Conservation (phyloP, 2,888 invertebrate genomes). For the Tachina lurida region DNA sequence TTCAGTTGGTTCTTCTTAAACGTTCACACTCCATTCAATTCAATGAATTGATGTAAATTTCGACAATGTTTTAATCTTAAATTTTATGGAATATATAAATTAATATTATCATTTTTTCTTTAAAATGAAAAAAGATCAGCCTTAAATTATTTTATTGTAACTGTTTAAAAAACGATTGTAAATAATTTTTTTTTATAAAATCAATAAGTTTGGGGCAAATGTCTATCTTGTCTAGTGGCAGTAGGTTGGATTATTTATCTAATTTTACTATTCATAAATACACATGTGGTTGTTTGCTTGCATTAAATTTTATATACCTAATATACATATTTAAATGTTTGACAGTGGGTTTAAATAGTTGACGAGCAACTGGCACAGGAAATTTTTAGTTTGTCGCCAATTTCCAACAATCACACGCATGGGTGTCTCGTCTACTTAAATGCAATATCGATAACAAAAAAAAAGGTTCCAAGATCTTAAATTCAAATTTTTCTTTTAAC, state of each 20-base stretch:
- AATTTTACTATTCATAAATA: conserved; percentile 56
- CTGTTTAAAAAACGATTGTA: conserved; percentile 31
- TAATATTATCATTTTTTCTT: conserved; percentile 9
- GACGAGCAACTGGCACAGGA: conserved; percentile 56
- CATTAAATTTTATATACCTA: conserved; percentile 22
- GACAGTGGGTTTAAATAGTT: conserved; percentile 65
- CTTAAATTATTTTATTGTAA: conserved; percentile 31
- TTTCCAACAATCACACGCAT: conserved; percentile 9
- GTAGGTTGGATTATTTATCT: conserved; percentile 61
- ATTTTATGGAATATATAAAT: conserved; percentile 2
- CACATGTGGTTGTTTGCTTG: conserved; percentile 23
- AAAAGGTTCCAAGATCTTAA: not conserved
- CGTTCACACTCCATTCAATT: conserved; percentile 64
- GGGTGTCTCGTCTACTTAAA: conserved; percentile 11
- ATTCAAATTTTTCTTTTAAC: not conserved
- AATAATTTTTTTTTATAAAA: conserved; percentile 9
- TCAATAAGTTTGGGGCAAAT: conserved; percentile 7
- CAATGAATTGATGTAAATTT: conserved; percentile 32
- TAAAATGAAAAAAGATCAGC: conserved; percentile 1
- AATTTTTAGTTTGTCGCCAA: conserved; percentile 20
- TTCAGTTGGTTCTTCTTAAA: conserved; percentile 56
- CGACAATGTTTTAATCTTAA: not conserved
- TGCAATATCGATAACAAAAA: not conserved
- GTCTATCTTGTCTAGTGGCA: conserved; percentile 4
- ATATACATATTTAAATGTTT: conserved; percentile 37